Base-by-base conservation (phyloP, 2,888 invertebrate genomes). In the Melinaea menophilus region DNA sequence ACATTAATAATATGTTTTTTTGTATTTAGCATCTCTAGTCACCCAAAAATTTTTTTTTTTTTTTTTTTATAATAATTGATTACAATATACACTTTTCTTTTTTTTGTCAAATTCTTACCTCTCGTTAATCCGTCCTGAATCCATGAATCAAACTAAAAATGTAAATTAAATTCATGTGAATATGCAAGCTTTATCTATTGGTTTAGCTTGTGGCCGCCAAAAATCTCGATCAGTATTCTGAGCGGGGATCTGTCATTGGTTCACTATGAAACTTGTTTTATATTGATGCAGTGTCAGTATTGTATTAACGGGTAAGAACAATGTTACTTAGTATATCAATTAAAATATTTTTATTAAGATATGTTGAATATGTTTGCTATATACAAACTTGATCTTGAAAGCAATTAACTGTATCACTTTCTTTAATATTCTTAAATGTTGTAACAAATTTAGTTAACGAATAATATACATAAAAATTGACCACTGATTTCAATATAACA, bases 201-300 rank as follows among this genome's bases (percentile, higher is more conserved):
- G 71, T 72, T 74, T 74, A 73, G 78, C 73, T 75, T 81, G 86
- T 74, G 85, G 85, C 82, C 70, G 64, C 70, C 69, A 76, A 78
- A 82, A 85, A 85, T 85, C 82, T 75, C 80, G 81, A 81, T 85
- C 82, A 84, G 82, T 81, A 84, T 82, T 81, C 78, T 5, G 7
- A 7, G 31, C 51, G 31, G n/a, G 51, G 51, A 31, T 22, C 51
- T 51, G 51, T 22, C 51, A 51, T 51, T 51, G 51, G 51, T 31
- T 51, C 31, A 51, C 51, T 31, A 51, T 31, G 22, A 51, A 51
- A 9, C 7, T 51, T 51, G 7, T 31, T 51, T 51, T 51, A 51
- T 51, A 51, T 31, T 22, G 51, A 5, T 31, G 9, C 31, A 31
- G 41, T 5, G 2, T 41, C 37, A 37, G 4, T 37, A 37, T 37